Conservation (phyloP, 2,113 vertebrate species). For the Myotis lucifugus region DNA sequence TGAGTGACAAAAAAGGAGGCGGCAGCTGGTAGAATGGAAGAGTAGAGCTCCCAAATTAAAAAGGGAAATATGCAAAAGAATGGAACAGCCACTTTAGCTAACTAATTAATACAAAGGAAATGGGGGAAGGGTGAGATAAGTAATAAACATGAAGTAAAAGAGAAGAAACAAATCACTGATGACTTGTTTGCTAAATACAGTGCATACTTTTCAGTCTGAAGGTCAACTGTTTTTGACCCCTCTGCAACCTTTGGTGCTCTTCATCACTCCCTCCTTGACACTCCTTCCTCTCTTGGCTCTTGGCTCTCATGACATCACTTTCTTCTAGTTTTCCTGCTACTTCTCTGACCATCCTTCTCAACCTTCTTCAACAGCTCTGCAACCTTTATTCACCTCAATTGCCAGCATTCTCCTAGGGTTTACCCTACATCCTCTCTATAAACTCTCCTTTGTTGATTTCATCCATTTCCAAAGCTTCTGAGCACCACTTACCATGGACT, state of each 20-base stretch:
- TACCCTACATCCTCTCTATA: not conserved
- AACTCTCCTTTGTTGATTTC: not conserved
- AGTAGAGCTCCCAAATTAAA: not conserved
- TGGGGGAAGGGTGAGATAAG: not conserved
- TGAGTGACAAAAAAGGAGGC: not conserved
- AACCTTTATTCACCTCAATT: not conserved
- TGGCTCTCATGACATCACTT: not conserved
- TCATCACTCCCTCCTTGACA: not conserved
- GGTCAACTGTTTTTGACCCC: not conserved
- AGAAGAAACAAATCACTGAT: not conserved
- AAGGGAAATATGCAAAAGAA: not conserved
- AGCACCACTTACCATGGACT: not conserved
- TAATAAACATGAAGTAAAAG: slow-evolving; percentile 19
- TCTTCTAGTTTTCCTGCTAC: not conserved
- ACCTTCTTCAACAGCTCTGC: not conserved
- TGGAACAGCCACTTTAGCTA: not conserved
- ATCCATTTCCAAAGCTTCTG: not conserved
- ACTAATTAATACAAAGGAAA: not conserved
- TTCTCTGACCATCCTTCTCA: not conserved
- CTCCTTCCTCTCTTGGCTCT: not conserved
- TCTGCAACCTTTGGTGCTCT: not conserved
- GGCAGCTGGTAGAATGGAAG: not conserved
- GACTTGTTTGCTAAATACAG: not conserved
- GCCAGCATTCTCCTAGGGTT: not conserved
- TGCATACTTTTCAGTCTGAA: not conserved